phyloP scores from a whole-genome alignment of 92 coral and sea anemone genomes.

The Porites evermanni region DNA sequence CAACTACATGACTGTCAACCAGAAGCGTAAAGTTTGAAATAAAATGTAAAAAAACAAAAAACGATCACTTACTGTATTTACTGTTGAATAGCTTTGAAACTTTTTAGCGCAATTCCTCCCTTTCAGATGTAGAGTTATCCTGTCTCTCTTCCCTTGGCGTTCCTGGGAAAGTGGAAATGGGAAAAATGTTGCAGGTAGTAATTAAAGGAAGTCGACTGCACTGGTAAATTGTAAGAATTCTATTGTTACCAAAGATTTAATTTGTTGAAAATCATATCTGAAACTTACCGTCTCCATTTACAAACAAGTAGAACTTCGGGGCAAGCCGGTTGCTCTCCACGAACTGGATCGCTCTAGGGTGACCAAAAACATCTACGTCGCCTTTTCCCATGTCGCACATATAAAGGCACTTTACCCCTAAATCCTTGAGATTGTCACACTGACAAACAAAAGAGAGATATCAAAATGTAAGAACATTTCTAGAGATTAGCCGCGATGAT shows the following conservation, averaged over 20 bases:
- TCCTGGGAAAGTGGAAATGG: neutral
- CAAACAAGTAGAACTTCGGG: conserved; percentile 19
- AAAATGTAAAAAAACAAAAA: neutral
- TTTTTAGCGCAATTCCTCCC: neutral
- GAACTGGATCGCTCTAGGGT: conserved; percentile 17
- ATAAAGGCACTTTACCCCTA: conserved; percentile 12
- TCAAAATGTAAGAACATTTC: neutral
- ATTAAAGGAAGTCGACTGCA: neutral
- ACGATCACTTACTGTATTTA: conserved; percentile 19
- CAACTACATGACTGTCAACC: neutral
- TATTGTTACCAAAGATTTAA: neutral
- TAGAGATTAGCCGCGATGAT: neutral
- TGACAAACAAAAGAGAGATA: conserved; percentile 2
- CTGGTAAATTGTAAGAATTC: neutral
- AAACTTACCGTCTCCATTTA: conserved; percentile 20
- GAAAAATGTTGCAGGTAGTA: neutral
- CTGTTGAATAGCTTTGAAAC: conserved; percentile 7
- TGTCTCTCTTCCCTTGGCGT: neutral
- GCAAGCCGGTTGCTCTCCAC: conserved; percentile 5
- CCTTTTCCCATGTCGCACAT: conserved; percentile 16
- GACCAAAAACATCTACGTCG: conserved; percentile 26
- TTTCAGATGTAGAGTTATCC: neutral
- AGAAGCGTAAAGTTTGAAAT: neutral
- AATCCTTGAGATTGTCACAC: conserved; percentile 20
- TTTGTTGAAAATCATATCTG: neutral